Evolutionary conservation across 2,797 vertebrate species (phyloP).

Genomic region (Lacerta bilineata): DNA sequence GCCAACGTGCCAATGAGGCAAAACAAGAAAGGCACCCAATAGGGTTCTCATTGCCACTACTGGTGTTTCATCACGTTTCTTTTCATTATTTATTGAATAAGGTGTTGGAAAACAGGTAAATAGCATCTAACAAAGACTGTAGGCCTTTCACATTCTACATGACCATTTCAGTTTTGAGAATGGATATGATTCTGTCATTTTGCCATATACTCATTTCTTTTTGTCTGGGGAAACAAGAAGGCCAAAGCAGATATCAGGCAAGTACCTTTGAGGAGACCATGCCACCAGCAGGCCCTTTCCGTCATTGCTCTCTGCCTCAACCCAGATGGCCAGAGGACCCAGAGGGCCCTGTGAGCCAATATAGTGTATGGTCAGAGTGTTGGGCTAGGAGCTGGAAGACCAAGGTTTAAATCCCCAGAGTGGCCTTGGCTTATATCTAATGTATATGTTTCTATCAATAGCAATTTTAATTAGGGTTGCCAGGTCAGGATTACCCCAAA

Average conservation of each 20-base stretch:
- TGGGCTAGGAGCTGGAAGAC: too few species aligned
- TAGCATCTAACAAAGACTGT: neutral
- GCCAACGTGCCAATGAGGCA: too few species aligned
- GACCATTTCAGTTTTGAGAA: neutral
- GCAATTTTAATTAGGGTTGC: too few species aligned
- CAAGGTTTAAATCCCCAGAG: too few species aligned
- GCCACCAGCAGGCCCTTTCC: neutral
- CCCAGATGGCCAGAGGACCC: neutral
- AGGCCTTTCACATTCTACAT: neutral
- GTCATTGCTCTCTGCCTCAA: neutral
- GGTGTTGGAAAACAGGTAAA: neutral
- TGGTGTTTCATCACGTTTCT: neutral
- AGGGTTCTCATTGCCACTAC: neutral
- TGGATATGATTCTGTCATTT: neutral
- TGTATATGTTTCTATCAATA: too few species aligned
- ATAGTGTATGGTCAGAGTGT: too few species aligned
- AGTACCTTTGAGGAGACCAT: neutral
- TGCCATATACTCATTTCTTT: neutral
- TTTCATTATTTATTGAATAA: neutral
- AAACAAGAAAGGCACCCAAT: neutral
- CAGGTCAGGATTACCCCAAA: too few species aligned
- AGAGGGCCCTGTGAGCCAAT: neutral
- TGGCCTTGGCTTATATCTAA: too few species aligned
- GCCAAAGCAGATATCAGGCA: neutral
- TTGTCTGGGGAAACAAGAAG: too few species aligned